These are phyloP conservation scores for Diloba caeruleocephala DNA, from an alignment of 2,888 invertebrate species.

Conservation along the genomic window DNA sequence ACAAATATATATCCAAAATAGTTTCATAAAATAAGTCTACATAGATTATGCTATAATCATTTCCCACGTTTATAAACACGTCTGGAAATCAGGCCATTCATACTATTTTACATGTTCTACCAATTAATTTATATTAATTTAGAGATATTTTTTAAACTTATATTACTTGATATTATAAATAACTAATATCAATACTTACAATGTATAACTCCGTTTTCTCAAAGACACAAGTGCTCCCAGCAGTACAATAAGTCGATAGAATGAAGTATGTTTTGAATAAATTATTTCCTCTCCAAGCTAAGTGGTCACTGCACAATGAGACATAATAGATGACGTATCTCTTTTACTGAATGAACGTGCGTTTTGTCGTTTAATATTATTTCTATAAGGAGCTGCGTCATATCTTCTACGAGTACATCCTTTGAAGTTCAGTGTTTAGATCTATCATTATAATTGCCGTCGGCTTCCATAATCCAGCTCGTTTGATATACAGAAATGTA, in stretches of 20 bases:
- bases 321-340: conserved; percentile 82
- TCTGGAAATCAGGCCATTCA: no score
- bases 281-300: conserved; percentile 82
- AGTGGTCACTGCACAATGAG: conserved; percentile 82
- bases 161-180: no score
- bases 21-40: no score
- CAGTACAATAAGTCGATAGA: conserved; percentile 46
- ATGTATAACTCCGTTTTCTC: conserved; percentile 15
- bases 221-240: conserved; percentile 25
- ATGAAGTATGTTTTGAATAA: conserved; percentile 76
- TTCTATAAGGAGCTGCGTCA: conserved; percentile 53
- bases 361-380: conserved; percentile 68
- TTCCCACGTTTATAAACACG: no score
- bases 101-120: no score
- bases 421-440: conserved; percentile 70
- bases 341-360: conserved; percentile 75
- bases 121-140: no score
- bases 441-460: conserved; percentile 67
- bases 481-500: conserved; percentile 50
- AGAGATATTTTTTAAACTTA: no score
- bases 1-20: no score
- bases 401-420: conserved; percentile 50
- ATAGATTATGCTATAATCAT: no score
- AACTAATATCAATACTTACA: conserved; percentile 21
- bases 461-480: conserved; percentile 46